Base-by-base conservation (phyloP, 2,888 invertebrate genomes). In the Hemithea aestivaria region DNA sequence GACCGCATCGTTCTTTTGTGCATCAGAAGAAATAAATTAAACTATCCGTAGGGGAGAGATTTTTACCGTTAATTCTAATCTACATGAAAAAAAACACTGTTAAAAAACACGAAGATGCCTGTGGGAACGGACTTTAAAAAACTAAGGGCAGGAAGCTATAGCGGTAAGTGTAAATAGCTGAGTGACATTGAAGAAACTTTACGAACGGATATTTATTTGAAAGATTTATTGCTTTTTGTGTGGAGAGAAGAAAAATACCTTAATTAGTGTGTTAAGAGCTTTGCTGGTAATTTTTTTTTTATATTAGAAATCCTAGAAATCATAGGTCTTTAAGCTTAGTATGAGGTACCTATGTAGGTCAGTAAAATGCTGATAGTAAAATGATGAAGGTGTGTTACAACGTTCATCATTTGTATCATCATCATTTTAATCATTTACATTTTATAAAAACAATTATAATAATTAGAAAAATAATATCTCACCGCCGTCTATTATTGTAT, bases 61-160 rank as follows among this genome's bases (percentile, higher is more conserved):
- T 74, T 77, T 79, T 83, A 87, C 87, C 87, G 87, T 87, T 87
- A 85, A 63, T 66, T 76, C 66, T 75, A 68, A 81, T 77, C 74
- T 80, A 68, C 66, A 73, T 74, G 48, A 66, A 72, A 76, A 80
- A 80, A 78, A 75, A 64, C 16, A 61, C 12, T 22, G 27, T 35
- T 50, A 53, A 63, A 67, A 80, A 82, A 75, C 66, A 62, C 62
- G 56, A 58, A 68, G 72, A 68, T 68, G 73, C 56, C 70, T 82
- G 87, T 87, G 87, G 85, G 87, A 87, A 85, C 73, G 58, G 48
- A 57, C 53, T 60, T 68, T 73, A 78, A 80, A 80, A 80, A 79
- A 73, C 62, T 58, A 58, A 53, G 64, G 69, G 65, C 85, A 83
- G 85, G 85, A 87, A 74, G 77, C 68, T 27, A 32, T 53, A 61